These are phyloP conservation scores for Nesoenas mayeri DNA, from an alignment of 2,113 vertebrate species.

Conservation along the genomic window DNA sequence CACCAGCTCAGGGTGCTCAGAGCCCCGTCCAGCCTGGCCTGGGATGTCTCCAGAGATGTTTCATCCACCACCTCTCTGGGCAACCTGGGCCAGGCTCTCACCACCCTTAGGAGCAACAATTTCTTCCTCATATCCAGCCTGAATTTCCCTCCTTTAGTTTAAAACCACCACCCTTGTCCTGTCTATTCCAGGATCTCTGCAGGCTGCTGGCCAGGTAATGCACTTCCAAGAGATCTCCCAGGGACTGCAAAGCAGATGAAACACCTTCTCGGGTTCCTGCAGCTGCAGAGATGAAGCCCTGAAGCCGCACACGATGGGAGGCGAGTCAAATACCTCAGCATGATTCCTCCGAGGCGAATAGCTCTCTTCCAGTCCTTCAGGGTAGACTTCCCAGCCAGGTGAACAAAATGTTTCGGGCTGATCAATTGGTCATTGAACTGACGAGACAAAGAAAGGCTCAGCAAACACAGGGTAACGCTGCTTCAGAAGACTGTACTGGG, in stretches of 20 bases:
- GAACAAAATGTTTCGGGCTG: conserved; percentile 95
- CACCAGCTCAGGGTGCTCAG: no score
- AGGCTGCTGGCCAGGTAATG: neutral
- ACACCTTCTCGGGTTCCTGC: neutral
- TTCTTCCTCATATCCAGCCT: no score
- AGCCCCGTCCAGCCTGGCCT: no score
- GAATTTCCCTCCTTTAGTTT: no score
- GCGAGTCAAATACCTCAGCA: conserved; percentile 86
- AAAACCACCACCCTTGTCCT: no score
- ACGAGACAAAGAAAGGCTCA: conserved; percentile 24
- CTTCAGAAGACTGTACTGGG: neutral
- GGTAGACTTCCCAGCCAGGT: conserved; percentile 93
- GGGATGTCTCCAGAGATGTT: no score
- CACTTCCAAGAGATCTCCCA: neutral
- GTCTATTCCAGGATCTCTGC: neutral
- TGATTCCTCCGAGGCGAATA: conserved; percentile 92
- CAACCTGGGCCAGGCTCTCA: no score
- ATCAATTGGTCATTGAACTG: conserved; percentile 95
- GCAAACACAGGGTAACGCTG: neutral
- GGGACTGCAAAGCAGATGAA: neutral
- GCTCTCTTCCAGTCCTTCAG: conserved; percentile 97
- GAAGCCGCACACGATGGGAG: neutral
- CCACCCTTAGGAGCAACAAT: no score
- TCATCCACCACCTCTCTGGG: no score
- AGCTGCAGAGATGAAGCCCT: neutral